Base-by-base conservation (phyloP, 2,888 invertebrate genomes). In the Cerastis rubricosa region DNA sequence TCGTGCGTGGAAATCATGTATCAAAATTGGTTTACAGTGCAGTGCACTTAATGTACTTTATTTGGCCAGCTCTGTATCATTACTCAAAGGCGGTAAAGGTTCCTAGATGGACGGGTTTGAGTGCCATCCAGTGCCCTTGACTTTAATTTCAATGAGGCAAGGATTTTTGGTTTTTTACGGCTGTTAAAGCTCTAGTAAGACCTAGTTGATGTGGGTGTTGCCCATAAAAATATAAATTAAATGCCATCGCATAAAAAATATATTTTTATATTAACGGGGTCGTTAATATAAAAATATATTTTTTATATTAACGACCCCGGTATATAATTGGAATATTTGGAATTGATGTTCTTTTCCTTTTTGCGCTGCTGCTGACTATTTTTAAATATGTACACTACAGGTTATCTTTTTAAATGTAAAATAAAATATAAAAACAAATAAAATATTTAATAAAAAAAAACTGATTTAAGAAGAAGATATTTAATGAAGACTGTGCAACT, bases 71-170 rank as follows among this genome's bases (percentile, higher is more conserved):
- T 14, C 12, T 25, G 49, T 73, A 67, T 80, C 78, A 78, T 83
- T 80, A 85, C 61, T 76, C 57, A 84, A 76, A 81, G 59, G 63
- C 69, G 67, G 66, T 74, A 86, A 87, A 87, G 86, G 86, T 87
- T 76, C n/a, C 75, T 80, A 68, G 86, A 71, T 83, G 75, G 64
- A 75, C 88, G 54, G 67, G 81, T 87, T 83, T 78, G 40, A 76
- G 78, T 76, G 65, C 12, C 80, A 85, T 85, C 70, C 49, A 78
- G 54, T 82, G 76, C 35, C 81, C 88, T 67, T 85, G 86, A 87
- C 78, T 76, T 85, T 80, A 49, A 76, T 79, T 81, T 76, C 45
- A 71, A 54, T 47, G 49, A 61, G 76, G 71, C 69, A 75, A 63
- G 71, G 67, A 66, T 75, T 54, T 87, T 85, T 25, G 11, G 67